phyloP scores from a whole-genome alignment of 2,113 vertebrate genomes.

The Guaruba guarouba region DNA sequence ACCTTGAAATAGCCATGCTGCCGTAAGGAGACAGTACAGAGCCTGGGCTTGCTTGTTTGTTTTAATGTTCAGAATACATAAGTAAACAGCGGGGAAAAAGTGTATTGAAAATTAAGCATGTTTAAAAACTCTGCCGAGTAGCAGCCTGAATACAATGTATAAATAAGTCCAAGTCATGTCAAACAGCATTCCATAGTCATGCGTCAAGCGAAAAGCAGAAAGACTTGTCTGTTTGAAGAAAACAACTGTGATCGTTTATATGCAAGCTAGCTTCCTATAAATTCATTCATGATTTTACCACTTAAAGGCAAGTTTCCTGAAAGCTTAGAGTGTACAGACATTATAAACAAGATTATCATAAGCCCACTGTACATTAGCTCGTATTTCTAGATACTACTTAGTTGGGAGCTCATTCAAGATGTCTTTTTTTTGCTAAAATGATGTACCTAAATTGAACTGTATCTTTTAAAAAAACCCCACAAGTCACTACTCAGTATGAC shows the following conservation, averaged over 20 bases:
- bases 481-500: not conserved
- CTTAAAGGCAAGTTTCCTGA: not conserved
- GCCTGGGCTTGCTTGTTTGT: not conserved
- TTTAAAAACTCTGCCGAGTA: not conserved
- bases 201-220: conserved; percentile 55
- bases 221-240: conserved; percentile 44
- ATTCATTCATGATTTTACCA: conserved; percentile 40
- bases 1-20: not conserved
- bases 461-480: not conserved
- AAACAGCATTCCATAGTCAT: conserved; percentile 60
- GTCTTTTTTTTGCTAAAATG: not conserved
- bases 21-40: not conserved
- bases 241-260: conserved; percentile 38
- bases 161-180: conserved; percentile 55
- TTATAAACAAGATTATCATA: not conserved
- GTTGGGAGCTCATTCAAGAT: not conserved
- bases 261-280: not conserved
- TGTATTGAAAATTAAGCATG: not conserved
- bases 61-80: not conserved
- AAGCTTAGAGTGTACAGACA: not conserved
- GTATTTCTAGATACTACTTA: not conserved
- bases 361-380: not conserved
- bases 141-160: not conserved
- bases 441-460: not conserved
- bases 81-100: not conserved